Percentiles rank a stretch among this genome's conserved stretches.
These are phyloP conservation scores for Paratrypauchen microcephalus DNA, from an alignment of 2,797 vertebrate genomes.

Conservation along the genomic window DNA sequence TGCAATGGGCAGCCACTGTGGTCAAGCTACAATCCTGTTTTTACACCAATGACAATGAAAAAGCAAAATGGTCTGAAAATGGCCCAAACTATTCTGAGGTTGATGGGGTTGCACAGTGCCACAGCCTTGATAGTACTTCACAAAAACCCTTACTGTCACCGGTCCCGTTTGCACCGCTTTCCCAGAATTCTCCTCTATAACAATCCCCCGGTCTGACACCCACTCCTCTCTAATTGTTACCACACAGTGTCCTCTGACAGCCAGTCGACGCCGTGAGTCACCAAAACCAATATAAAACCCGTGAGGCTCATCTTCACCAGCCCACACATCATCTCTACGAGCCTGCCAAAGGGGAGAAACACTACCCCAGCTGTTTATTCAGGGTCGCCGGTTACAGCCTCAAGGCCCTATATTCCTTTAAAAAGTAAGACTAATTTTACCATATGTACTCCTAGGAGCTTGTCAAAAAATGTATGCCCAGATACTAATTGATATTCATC, in stretches of 20 bases:
- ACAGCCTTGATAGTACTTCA: not conserved
- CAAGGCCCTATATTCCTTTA: not conserved
- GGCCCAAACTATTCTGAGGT: not conserved
- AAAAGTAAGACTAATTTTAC: not conserved
- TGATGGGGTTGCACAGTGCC: not conserved
- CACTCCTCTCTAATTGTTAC: constrained; percentile 67
- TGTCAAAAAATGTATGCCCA: too few relatives aligned
- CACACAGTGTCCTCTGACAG: constrained; percentile 62
- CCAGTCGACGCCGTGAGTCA: constrained; percentile 66
- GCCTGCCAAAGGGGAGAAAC: constrained; percentile 18
- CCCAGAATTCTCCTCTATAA: constrained; percentile 22
- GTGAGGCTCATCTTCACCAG: constrained; percentile 36
- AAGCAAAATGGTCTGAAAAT: not conserved
- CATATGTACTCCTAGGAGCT: too few relatives aligned
- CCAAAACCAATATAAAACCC: constrained; percentile 42
- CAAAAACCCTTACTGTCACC: not conserved
- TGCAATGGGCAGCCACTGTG: not conserved
- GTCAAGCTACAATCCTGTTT: not conserved
- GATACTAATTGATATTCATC: too few relatives aligned
- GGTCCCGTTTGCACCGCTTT: constrained; percentile 9
- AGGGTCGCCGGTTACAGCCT: not conserved
- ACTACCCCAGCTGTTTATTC: not conserved
- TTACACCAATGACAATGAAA: not conserved
- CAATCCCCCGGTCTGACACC: constrained; percentile 43
- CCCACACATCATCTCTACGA: constrained; percentile 21